Evolutionary conservation across 2,113 vertebrate genomes (phyloP).

Genomic region (Archocentrus centrarchus): DNA sequence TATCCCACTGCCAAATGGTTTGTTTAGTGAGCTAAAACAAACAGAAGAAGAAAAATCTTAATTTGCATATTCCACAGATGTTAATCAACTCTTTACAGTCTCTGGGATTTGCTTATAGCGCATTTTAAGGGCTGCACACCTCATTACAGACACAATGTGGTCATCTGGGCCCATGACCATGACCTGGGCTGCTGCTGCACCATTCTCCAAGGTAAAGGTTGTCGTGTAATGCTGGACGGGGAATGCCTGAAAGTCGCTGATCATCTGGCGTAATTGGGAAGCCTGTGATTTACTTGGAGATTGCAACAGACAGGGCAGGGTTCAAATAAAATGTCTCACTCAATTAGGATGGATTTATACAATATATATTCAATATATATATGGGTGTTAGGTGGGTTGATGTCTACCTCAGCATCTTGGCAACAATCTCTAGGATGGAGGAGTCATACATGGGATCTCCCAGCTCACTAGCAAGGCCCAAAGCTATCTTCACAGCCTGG

Average conservation of each 20-base stretch:
- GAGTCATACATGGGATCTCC: constrained; percentile 89
- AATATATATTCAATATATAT: not conserved
- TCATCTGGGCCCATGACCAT: constrained; percentile 96
- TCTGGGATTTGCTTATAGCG: not conserved
- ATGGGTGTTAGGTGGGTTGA: not conserved
- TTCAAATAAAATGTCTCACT: not conserved
- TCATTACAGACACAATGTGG: constrained; percentile 93
- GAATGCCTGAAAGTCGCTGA: constrained; percentile 87
- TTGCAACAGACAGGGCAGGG: constrained; percentile 1
- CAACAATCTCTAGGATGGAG: constrained; percentile 82
- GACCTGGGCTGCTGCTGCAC: constrained; percentile 87
- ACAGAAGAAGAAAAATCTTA: not conserved
- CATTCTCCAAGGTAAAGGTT: constrained; percentile 79
- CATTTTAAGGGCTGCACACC: constrained; percentile 75
- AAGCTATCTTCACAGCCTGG: constrained; percentile 92
- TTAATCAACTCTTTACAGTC: not conserved
- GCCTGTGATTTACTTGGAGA: constrained; percentile 88
- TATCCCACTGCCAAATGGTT: constrained; percentile 94
- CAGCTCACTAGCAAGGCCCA: constrained; percentile 88
- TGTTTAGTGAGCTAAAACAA: constrained; percentile 90
- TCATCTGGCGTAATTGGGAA: constrained; percentile 85
- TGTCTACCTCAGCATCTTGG: constrained; percentile 90
- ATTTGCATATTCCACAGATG: not conserved
- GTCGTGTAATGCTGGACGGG: constrained; percentile 78
- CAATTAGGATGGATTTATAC: not conserved